phyloP scores from a whole-genome alignment of 2,888 invertebrate species.

The Drosophila phalerata region DNA sequence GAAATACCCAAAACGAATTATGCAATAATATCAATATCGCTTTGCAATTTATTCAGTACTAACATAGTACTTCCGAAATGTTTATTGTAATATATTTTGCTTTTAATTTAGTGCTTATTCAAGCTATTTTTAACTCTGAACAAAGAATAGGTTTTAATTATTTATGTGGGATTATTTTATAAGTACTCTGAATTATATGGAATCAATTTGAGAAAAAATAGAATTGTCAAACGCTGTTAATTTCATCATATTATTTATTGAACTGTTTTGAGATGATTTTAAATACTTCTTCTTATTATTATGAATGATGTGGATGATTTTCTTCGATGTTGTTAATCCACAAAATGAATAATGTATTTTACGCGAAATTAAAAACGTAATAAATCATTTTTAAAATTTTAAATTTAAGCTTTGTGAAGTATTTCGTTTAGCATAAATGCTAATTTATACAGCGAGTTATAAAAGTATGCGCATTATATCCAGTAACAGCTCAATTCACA shows the following conservation, averaged over 20 bases:
- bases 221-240: not conserved
- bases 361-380: no score
- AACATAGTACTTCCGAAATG: not conserved
- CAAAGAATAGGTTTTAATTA: not conserved
- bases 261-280: no score
- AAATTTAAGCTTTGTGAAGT: no score
- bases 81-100: not conserved
- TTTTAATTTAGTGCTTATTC: not conserved
- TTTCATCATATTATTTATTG: no score
- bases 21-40: slow-evolving; percentile 8
- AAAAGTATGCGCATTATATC: slow-evolving; percentile 13
- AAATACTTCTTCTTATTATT: no score
- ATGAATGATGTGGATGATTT: no score
- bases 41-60: not conserved
- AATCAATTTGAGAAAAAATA: not conserved
- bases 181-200: not conserved
- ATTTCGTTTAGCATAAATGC: not conserved
- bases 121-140: not conserved
- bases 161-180: not conserved
- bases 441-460: not conserved
- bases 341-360: no score
- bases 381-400: no score
- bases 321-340: no score
- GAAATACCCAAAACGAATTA: slow-evolving; percentile 14
- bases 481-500: slow-evolving; percentile 4